phyloP scores from a whole-genome alignment of 2,888 invertebrate genomes.

The Agrilus cyanescens region DNA sequence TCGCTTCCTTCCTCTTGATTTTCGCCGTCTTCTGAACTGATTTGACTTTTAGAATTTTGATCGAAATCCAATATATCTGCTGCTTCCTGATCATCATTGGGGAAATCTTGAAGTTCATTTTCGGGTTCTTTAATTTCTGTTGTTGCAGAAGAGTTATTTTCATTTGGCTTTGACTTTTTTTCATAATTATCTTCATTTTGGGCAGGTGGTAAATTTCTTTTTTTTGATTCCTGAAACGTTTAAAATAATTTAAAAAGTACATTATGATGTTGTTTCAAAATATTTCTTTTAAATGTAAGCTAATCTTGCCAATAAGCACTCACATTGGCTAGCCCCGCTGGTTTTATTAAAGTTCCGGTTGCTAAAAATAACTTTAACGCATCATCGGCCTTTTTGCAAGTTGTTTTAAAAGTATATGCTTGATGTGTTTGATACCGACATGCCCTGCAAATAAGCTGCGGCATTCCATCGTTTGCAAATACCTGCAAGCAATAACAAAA shows the following conservation, averaged over 20 bases:
- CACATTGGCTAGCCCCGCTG: neutral
- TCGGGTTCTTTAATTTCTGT: too few relatives aligned
- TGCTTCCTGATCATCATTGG: too few relatives aligned
- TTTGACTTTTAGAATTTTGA: neutral
- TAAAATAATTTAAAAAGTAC: too few relatives aligned
- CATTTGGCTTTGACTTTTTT: conserved; percentile 7
- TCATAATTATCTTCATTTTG: conserved; percentile 5
- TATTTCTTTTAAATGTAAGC: too few relatives aligned
- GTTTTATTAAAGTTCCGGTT: conserved; percentile 42
- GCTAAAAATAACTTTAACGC: conserved; percentile 54
- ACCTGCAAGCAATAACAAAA: conserved; percentile 33
- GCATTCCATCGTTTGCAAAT: conserved; percentile 61
- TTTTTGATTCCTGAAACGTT: conserved; percentile 24
- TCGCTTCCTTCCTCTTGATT: too few relatives aligned
- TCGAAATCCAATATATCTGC: too few relatives aligned
- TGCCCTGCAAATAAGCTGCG: conserved; percentile 54
- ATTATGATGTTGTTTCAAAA: too few relatives aligned
- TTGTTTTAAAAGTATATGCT: conserved; percentile 62
- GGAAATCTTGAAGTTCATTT: too few relatives aligned
- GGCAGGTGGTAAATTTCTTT: conserved; percentile 39
- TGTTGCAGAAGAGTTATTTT: conserved; percentile 1
- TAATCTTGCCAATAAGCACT: neutral
- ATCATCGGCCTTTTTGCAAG: conserved; percentile 64
- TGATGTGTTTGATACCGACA: conserved; percentile 58
- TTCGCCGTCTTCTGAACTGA: neutral